Conservation (phyloP, 1,140 invertebrate genomes). For the Calycopis cecrops region DNA sequence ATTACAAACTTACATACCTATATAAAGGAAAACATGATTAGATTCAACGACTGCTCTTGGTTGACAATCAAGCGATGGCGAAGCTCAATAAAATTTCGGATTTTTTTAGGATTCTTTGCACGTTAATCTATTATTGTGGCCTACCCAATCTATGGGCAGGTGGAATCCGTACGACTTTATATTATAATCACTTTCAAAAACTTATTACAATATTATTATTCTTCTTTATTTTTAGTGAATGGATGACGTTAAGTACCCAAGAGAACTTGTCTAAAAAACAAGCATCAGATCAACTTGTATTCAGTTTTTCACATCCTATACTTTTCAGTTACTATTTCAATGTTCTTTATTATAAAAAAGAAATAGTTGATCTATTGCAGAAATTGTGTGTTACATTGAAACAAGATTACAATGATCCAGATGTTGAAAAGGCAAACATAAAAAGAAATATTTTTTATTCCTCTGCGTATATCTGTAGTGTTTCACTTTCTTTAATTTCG, state of each 20-base stretch:
- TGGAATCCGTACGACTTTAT: constrained; percentile 4
- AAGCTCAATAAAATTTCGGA: neutral
- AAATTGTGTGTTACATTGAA: constrained; percentile 32
- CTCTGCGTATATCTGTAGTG: constrained; percentile 17
- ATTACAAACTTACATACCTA: no score
- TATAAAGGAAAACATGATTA: no score
- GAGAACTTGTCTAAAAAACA: constrained; percentile 31
- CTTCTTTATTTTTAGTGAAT: constrained; percentile 28
- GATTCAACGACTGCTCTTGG: no score
- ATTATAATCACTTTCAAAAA: constrained; percentile 17
- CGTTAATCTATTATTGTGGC: constrained; percentile 8
- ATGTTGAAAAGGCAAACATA: constrained; percentile 33
- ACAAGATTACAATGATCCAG: constrained; percentile 29
- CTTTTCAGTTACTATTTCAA: constrained; percentile 22
- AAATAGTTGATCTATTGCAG: constrained; percentile 25
- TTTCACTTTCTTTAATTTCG: constrained; percentile 23
- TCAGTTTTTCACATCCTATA: constrained; percentile 31
- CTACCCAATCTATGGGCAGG: constrained; percentile 11
- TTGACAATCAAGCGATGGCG: no score
- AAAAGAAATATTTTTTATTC: constrained; percentile 26
- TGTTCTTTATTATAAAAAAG: constrained; percentile 20
- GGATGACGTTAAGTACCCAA: constrained; percentile 28
- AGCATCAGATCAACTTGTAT: constrained; percentile 28
- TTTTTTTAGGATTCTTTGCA: constrained; percentile 7
- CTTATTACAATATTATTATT: constrained; percentile 17